phyloP scores from a whole-genome alignment of 1,140 invertebrate genomes.

The Lanistes nyassanus region DNA sequence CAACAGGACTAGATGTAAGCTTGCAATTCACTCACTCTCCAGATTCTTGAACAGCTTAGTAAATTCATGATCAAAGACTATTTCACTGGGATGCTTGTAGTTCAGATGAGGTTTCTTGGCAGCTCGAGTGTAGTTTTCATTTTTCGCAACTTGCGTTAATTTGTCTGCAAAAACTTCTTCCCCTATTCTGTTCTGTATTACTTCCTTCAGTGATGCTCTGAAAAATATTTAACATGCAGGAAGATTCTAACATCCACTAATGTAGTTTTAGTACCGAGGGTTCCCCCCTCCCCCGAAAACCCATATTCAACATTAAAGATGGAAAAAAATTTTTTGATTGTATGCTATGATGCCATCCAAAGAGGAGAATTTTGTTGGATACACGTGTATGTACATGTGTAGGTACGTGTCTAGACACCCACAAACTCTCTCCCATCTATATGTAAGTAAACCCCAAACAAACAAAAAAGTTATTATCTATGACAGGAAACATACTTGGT shows the following conservation, averaged over 20 bases:
- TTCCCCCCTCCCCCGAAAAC: too few species aligned
- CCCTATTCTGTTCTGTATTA: slow-evolving; percentile 92
- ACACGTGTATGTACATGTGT: too few species aligned
- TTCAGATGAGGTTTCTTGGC: slow-evolving; percentile 92
- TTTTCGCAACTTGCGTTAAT: slow-evolving; percentile 84
- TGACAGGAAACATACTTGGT: slow-evolving; percentile 68
- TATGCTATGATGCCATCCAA: too few species aligned
- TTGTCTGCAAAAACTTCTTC: slow-evolving; percentile 89
- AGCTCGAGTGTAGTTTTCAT: slow-evolving; percentile 91
- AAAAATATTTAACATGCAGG: too few species aligned
- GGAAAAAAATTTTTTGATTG: background rate
- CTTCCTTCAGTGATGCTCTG: slow-evolving; percentile 81
- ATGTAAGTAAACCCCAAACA: too few species aligned
- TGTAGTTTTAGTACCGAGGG: too few species aligned
- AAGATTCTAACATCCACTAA: too few species aligned
- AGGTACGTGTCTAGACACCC: too few species aligned
- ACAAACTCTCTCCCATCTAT: too few species aligned
- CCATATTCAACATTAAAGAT: background rate
- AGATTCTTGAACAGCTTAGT: slow-evolving; percentile 78
- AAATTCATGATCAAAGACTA: slow-evolving; percentile 96
- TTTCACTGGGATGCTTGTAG: slow-evolving; percentile 79
- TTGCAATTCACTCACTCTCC: slow-evolving; percentile 64
- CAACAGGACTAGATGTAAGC: too few species aligned
- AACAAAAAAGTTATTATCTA: slow-evolving; percentile 1
- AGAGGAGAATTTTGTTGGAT: too few species aligned